A percentile compares a stretch with the other conserved stretches of the same genome.
Conservation (phyloP, 2,113 vertebrate species). For the Kryptolebias marmoratus region DNA sequence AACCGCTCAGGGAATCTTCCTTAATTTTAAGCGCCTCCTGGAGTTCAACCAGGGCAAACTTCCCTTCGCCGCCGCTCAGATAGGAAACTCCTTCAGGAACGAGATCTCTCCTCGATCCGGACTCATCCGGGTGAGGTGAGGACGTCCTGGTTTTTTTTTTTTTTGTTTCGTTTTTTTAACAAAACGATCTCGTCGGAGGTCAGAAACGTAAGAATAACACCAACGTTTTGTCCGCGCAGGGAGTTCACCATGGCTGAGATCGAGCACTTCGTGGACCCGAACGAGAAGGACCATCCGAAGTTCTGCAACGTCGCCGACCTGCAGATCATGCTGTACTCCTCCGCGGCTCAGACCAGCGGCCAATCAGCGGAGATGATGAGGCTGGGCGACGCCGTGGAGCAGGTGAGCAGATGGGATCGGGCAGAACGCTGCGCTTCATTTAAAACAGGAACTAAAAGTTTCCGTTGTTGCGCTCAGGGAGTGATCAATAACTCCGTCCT, state of each 20-base stretch:
- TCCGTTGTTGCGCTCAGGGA: constrained; percentile 78
- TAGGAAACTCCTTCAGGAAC: constrained; percentile 97
- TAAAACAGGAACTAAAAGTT: neutral
- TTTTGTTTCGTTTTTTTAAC: neutral
- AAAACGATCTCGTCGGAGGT: neutral
- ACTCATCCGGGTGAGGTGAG: constrained; percentile 95
- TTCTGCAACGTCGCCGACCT: constrained; percentile 90
- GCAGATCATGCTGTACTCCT: constrained; percentile 89
- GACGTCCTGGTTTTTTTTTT: rapidly evolving
- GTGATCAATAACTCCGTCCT: constrained; percentile 98
- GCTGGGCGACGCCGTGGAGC: constrained; percentile 93
- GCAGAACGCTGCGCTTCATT: neutral
- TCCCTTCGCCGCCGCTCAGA: constrained; percentile 97
- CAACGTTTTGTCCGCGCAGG: constrained; percentile 65
- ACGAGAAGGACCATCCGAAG: constrained; percentile 93
- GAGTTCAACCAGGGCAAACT: constrained; percentile 99
- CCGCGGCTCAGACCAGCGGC: constrained; percentile 95
- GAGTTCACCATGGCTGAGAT: constrained; percentile 99
- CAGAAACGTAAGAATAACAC: neutral
- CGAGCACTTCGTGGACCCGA: constrained; percentile 98
- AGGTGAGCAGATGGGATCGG: constrained; percentile 79
- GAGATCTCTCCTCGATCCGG: constrained; percentile 98
- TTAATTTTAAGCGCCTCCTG: constrained; percentile 97
- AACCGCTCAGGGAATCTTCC: constrained; percentile 99
- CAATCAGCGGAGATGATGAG: constrained; percentile 92